Percentiles rank a stretch among this genome's conserved stretches.
These are phyloP conservation scores for Balaeniceps rex DNA, from an alignment of 2,113 vertebrate genomes.

Conservation along the genomic window DNA sequence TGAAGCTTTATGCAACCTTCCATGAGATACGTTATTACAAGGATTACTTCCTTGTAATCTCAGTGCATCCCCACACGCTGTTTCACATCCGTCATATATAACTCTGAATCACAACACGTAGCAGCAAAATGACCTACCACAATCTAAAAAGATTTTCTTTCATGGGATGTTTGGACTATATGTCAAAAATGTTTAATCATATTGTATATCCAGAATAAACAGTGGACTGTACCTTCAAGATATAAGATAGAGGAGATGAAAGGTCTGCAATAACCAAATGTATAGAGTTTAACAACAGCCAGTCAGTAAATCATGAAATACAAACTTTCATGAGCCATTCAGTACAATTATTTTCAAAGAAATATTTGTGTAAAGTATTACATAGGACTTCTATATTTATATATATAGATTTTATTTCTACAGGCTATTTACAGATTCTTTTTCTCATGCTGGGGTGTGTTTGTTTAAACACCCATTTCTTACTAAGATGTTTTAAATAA, in stretches of 20 bases:
- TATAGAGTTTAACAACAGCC: background rate
- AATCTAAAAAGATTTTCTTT: background rate
- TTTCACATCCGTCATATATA: background rate
- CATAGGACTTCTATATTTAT: background rate
- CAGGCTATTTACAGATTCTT: background rate
- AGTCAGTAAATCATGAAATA: background rate
- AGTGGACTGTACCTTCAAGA: background rate
- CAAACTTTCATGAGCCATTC: background rate
- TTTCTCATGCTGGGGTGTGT: background rate
- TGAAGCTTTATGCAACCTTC: background rate
- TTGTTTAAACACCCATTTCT: background rate
- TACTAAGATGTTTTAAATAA: background rate
- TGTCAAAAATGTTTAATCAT: conserved; percentile 5
- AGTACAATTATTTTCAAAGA: background rate
- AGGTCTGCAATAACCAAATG: background rate
- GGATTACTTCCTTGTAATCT: background rate
- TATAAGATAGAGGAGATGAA: background rate
- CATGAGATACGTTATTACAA: background rate
- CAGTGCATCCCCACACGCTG: background rate
- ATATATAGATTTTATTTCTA: background rate
- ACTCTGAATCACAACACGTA: background rate
- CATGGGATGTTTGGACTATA: background rate
- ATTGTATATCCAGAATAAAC: background rate
- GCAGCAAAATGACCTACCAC: background rate
- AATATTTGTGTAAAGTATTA: background rate